Base-by-base conservation (phyloP, 2,797 vertebrate species). In the Halcyon leucocephala region DNA sequence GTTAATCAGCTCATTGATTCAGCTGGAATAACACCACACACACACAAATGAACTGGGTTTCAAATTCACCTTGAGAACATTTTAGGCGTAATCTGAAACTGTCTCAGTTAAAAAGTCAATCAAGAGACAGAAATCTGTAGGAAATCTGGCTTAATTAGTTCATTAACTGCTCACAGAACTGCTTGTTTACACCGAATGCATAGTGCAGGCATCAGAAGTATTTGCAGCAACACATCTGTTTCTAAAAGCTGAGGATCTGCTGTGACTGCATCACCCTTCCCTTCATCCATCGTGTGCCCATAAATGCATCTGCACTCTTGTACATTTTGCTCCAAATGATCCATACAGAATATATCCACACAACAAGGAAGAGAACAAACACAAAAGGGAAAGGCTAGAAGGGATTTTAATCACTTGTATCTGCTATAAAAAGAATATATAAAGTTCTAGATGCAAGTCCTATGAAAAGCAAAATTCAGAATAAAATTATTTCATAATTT, bases 101-200 rank as follows among this genome's bases (percentile, higher is more conserved):
- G 37, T 48, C 61, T 90, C 57, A 77, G 64, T 80, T 85, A 55
- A 58, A 66, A 92, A 95, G 61, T 71, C 72, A 88, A 51, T 92
- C 66, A 96, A 70, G 66, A 84, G 37, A 62, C 29, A 89, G 81
- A 93, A 82, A 78, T 95, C 29, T 77, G 17, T 66, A 91, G 60
- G 64, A 94, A 95, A 94, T 95, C 65, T 95, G 94, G 82, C 87
- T 91, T 83, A 90, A 83, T 93, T 93, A 80, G 85, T 81, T 78
- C 85, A 93, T 95, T 93, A 95, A 57, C 69, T 95, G 69, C 41
- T 96, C 62, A 31, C 42, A 95, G 79, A 93, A 93, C 19, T 64
- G 46, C 60, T 86, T 95, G 70, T 93, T 97, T 94, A 90, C 73
- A 80, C 35, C 35, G 81, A 85, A n/a, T 33, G 62, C 93, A 92